A percentile compares a stretch with the other conserved stretches of the same genome.
These are phyloP conservation scores for Leucosticte australis DNA, from an alignment of 2,113 vertebrate genomes.

Conservation along the genomic window DNA sequence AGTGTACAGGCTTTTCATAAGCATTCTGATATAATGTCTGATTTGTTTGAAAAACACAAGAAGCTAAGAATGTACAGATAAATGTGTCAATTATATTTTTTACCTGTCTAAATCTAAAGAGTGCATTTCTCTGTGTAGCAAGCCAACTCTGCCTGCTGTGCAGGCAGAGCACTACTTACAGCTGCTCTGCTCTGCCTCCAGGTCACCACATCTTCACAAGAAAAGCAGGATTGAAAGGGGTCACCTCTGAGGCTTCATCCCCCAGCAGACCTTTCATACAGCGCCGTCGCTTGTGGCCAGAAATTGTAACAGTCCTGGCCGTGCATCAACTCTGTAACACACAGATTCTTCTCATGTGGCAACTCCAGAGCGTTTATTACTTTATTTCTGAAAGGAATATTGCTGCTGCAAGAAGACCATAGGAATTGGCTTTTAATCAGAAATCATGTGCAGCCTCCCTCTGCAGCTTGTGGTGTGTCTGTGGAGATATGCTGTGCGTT, in stretches of 20 bases:
- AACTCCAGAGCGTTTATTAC: neutral
- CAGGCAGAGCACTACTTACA: neutral
- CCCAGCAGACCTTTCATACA: neutral
- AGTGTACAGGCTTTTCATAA: neutral
- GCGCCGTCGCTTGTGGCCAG: accelerated
- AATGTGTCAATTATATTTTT: neutral
- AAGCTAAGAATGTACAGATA: neutral
- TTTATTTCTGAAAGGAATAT: neutral
- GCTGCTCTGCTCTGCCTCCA: neutral
- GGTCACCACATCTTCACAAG: neutral
- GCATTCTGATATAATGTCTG: neutral
- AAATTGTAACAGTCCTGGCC: neutral
- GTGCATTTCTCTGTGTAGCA: neutral
- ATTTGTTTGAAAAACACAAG: neutral
- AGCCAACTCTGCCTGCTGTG: neutral
- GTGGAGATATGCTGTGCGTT: neutral
- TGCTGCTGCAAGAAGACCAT: neutral
- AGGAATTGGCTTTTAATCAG: neutral
- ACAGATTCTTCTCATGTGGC: neutral
- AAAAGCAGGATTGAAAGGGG: neutral
- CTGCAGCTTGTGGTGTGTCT: neutral
- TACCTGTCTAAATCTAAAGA: neutral
- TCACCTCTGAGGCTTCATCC: neutral
- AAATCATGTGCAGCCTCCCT: neutral
- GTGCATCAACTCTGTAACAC: neutral